Conservation (phyloP, 2,797 vertebrate species). For the Xiphophorus birchmanni region DNA sequence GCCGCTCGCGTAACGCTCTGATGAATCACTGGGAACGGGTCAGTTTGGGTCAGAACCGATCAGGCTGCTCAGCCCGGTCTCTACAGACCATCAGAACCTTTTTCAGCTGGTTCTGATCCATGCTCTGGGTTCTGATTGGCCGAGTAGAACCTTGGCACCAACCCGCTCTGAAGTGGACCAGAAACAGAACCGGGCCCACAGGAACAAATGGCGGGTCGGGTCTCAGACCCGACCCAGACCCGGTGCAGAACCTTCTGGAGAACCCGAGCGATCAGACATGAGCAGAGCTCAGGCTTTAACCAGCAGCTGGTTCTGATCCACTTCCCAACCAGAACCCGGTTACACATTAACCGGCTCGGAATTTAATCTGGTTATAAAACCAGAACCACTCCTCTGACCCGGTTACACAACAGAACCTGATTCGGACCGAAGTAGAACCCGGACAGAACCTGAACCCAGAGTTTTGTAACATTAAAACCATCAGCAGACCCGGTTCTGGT, state of each 20-base stretch:
- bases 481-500: neutral
- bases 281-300: neutral
- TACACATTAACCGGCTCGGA: neutral
- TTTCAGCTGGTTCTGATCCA: neutral
- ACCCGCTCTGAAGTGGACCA: neutral
- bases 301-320: neutral
- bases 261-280: neutral
- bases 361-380: neutral
- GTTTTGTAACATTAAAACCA: neutral
- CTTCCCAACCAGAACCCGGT: neutral
- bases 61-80: neutral
- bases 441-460: neutral
- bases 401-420: neutral
- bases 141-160: neutral
- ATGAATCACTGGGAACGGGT: neutral
- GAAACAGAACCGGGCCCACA: constrained; percentile 17
- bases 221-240: too few species aligned
- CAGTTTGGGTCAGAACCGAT: constrained; percentile 13
- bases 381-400: neutral
- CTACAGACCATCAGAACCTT: neutral
- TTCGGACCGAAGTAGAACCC: neutral
- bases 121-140: neutral
- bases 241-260: too few species aligned
- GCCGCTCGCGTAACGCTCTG: neutral
- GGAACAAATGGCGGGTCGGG: constrained; percentile 10